Percentiles rank a stretch among this genome's conserved stretches.
phyloP scores from a whole-genome alignment of 2,113 vertebrate genomes.

The Hyaena hyaena region DNA sequence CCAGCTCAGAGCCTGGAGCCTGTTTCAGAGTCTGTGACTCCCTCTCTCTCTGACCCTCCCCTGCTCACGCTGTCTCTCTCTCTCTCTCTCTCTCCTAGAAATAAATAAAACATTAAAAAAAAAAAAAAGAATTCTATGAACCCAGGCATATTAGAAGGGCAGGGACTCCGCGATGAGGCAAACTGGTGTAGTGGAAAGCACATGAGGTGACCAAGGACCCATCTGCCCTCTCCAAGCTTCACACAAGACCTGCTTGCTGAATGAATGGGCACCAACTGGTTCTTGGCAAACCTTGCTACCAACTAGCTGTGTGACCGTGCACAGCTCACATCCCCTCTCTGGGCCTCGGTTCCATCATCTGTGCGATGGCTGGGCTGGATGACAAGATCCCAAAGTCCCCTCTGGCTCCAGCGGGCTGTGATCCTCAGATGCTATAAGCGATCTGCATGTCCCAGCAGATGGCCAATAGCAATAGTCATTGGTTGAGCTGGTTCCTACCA shows the following conservation, averaged over 20 bases:
- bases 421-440: conserved; percentile 49
- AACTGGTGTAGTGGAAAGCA: not conserved
- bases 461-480: conserved; percentile 45
- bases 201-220: not conserved
- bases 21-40: too few relatives aligned
- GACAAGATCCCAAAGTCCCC: conserved; percentile 21
- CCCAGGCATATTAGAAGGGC: not conserved
- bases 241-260: not conserved
- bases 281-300: not conserved
- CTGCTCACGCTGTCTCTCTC: too few relatives aligned
- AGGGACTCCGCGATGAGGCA: not conserved
- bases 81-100: too few relatives aligned
- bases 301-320: not conserved
- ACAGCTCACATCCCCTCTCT: conserved; percentile 10
- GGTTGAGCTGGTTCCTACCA: conserved; percentile 47
- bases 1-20: too few relatives aligned
- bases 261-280: not conserved
- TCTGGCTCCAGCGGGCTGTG: conserved; percentile 32
- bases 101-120: too few relatives aligned
- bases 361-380: not conserved
- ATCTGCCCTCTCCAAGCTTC: not conserved
- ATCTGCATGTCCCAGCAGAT: conserved; percentile 62
- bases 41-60: too few relatives aligned
- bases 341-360: conserved; percentile 49
- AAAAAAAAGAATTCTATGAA: not conserved